These are phyloP conservation scores for Scartelaos histophorus DNA, from an alignment of 2,113 vertebrate genomes.

Conservation along the genomic window DNA sequence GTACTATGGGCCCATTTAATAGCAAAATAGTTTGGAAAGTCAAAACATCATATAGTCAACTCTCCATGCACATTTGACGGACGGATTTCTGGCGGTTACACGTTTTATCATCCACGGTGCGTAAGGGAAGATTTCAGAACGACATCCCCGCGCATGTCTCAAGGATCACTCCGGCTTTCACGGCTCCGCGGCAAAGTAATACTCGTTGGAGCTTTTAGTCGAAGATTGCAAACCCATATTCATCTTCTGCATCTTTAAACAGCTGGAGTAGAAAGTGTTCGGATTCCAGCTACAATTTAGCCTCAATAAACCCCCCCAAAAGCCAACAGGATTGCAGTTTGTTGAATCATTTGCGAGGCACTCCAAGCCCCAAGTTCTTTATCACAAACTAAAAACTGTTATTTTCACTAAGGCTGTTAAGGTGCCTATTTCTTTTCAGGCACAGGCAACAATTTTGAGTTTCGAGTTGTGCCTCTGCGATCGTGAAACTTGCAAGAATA, in stretches of 20 bases:
- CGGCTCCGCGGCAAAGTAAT: slow-evolving; percentile 17
- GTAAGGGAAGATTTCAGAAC: slow-evolving; percentile 11
- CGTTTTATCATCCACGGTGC: slow-evolving; percentile 17
- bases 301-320: slow-evolving; percentile 10
- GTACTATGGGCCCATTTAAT: no score
- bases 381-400: background rate
- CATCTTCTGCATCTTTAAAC: slow-evolving; percentile 24
- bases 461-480: background rate
- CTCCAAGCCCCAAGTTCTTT: background rate
- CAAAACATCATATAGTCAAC: background rate
- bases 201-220: slow-evolving; percentile 12
- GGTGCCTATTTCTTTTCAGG: background rate
- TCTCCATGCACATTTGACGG: background rate
- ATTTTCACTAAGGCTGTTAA: background rate
- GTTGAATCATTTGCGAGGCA: background rate
- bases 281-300: slow-evolving; percentile 13
- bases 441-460: background rate
- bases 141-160: background rate
- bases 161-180: slow-evolving; percentile 10
- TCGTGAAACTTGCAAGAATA: background rate
- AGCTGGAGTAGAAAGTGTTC: slow-evolving; percentile 20
- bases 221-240: slow-evolving; percentile 9
- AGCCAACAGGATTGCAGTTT: background rate
- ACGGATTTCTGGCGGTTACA: slow-evolving; percentile 20
- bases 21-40: no score